Base-by-base conservation (phyloP, 2,888 invertebrate species). In the Stratiomys singularior region DNA sequence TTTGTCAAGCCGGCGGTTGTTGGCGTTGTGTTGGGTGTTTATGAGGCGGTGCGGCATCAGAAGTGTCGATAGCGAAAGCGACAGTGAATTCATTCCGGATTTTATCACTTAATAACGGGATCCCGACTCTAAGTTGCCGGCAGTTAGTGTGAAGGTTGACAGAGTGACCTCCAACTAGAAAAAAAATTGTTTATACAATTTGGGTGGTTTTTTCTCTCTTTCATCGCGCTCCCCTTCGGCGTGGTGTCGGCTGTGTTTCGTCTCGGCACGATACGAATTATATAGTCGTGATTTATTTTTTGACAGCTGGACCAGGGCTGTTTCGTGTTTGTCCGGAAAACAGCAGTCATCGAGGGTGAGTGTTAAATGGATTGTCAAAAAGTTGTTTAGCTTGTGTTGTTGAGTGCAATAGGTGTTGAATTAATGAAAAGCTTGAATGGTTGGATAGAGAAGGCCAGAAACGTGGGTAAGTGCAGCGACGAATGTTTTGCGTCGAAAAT, bases 221-320 rank as follows among this genome's bases (percentile, higher is more conserved):
- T 52, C 52, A 15, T 18, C 15, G 52, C 15, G 18, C 52, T 13
- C 52, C 52, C 52, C 15, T 13, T 52, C 4, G 15, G 15, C n/a
- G n/a, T n/a, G 52, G 15, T 15, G 52, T 18, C 52, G 18, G 2
- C 15, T 52, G 15, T 52, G 3, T 4, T 52, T 52, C 37, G 37
- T 13, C 18, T 52, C 18, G 18, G 66, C 37, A n/a, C 37, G 66
- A 25, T 23, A 21, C 58, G 23, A 30, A 4, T n/a, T 28, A 37
- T 18, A 9, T 66, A 1, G n/a, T 4, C 66, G 66, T 37, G 66
- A 66, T 66, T 66, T 66, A 30, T 18, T 66, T n/a, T 44, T 66
- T 66, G 66, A 66, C 66, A 66, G 37, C 66, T 66, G 37, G 37
- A 4, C 18, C 66, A 66, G 66, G 66, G 66, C 66, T 66, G 66